A percentile compares a stretch with the other conserved stretches of the same genome.
phyloP scores from a whole-genome alignment of 2,113 vertebrate species.

The Halichoeres trimaculatus region DNA sequence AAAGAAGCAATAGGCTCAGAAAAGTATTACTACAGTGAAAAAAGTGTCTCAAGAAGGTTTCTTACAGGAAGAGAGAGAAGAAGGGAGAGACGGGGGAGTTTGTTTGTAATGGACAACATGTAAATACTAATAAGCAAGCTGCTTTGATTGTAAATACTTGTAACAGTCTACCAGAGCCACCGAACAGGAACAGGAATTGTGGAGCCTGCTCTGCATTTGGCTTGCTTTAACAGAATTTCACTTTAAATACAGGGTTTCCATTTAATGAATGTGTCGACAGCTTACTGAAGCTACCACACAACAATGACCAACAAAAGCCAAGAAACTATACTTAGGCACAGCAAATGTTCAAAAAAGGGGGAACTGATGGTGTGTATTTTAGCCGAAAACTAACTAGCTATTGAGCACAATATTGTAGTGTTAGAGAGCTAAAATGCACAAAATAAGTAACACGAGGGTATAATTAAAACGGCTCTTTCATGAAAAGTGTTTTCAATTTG shows the following conservation, averaged over 20 bases:
- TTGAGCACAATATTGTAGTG: too few species aligned
- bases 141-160: slow-evolving; percentile 23
- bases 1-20: slow-evolving; percentile 16
- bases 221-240: slow-evolving; percentile 7
- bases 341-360: background rate
- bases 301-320: background rate
- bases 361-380: background rate
- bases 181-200: background rate
- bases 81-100: slow-evolving; percentile 11
- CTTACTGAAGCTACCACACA: background rate
- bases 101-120: too few species aligned
- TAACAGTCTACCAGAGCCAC: slow-evolving; percentile 3
- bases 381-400: background rate
- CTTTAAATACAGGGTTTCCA: background rate
- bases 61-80: slow-evolving; percentile 18
- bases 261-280: background rate
- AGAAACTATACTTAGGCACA: background rate
- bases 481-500: too few species aligned
- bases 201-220: background rate
- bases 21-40: slow-evolving; percentile 29
- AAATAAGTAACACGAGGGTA: background rate
- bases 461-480: background rate
- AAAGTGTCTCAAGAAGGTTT: slow-evolving; percentile 34
- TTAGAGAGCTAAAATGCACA: background rate
- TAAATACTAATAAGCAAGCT: slow-evolving; percentile 36